Evolutionary conservation across 2,888 invertebrate genomes (phyloP), one percentile per base, ranked within the genome.

Genomic region (Cyclophora punctaria): DNA sequence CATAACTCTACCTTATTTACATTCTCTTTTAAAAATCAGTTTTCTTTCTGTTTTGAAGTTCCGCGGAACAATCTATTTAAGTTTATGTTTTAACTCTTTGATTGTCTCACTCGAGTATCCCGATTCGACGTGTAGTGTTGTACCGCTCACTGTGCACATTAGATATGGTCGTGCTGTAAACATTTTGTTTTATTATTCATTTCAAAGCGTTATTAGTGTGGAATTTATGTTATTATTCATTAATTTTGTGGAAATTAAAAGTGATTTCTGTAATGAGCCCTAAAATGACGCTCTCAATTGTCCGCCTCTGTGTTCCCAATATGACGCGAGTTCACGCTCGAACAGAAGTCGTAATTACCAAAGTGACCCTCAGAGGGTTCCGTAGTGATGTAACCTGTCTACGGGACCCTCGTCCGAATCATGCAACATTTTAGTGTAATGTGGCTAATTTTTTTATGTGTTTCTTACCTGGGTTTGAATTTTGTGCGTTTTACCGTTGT

Each of bases 131-230:
- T 76, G 64, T 80, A 81, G 78, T 73, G 64, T 54, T 66, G 53
- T 52, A 57, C 61, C 61, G 66, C 85, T 85, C 86, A 85, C 86
- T 83, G 74, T 86, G 88, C 89, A 87, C 88, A 66, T 83, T 89
- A 89, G 88, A 87, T 75, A 78, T 84, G 85, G 84, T 87, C 86
- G 84, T 88, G 84, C 79, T 86, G 87, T 87, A 84, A 83, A 77
- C 79, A 76, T 80, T 82, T 82, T 83, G 70, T 83, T 83, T 85
- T 83, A 81, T 85, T 75, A 83, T 85, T 84, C 75, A 83, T 85
- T 84, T 85, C 75, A 77, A 83, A 76, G 81, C 79, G 85, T 87
- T 83, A 79, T 87, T 86, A 88, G 86, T 87, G 83, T 87, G 80
- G 66, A 73, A 20, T 83, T 84, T 85, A 73, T 86, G 82, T 85